A percentile compares a stretch with the other conserved stretches of the same genome.
Conservation (phyloP, 2,888 invertebrate genomes). For the Alviniconcha strummeri region DNA sequence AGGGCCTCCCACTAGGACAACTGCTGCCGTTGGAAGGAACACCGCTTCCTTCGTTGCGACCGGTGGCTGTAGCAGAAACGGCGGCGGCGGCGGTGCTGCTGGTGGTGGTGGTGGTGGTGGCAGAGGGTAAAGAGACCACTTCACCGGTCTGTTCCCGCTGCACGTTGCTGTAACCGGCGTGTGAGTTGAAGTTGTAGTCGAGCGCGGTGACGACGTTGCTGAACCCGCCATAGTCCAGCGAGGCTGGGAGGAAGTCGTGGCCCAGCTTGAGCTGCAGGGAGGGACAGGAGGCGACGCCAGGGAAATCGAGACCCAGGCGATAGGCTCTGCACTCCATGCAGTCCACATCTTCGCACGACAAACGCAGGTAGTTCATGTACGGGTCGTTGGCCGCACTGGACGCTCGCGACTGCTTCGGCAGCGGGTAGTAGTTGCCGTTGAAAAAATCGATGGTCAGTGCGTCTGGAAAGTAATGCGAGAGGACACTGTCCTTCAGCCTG, state of each 20-base stretch:
- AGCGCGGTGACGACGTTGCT: conserved; percentile 4
- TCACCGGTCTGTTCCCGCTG: neutral
- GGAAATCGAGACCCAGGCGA: conserved; percentile 34
- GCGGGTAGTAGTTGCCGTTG: conserved; percentile 41
- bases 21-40: neutral
- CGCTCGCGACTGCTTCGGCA: neutral
- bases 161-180: neutral
- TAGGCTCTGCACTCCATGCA: conserved; percentile 39
- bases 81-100: too few species aligned
- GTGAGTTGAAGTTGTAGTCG: conserved; percentile 30
- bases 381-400: conserved; percentile 6
- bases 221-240: neutral
- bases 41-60: too few species aligned
- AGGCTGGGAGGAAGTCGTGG: neutral
- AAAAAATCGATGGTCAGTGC: conserved; percentile 59
- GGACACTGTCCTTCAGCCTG: too few species aligned
- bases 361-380: conserved; percentile 25
- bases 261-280: conserved; percentile 19
- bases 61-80: too few species aligned
- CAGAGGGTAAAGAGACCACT: too few species aligned
- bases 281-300: conserved; percentile 27
- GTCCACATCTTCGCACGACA: conserved; percentile 42
- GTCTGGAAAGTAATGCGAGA: conserved; percentile 47
- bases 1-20: too few species aligned
- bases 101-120: too few species aligned